Evolutionary conservation across 2,888 invertebrate species (phyloP), one percentile per base, ranked within the genome.

Genomic region (Coelopa pilipes): DNA sequence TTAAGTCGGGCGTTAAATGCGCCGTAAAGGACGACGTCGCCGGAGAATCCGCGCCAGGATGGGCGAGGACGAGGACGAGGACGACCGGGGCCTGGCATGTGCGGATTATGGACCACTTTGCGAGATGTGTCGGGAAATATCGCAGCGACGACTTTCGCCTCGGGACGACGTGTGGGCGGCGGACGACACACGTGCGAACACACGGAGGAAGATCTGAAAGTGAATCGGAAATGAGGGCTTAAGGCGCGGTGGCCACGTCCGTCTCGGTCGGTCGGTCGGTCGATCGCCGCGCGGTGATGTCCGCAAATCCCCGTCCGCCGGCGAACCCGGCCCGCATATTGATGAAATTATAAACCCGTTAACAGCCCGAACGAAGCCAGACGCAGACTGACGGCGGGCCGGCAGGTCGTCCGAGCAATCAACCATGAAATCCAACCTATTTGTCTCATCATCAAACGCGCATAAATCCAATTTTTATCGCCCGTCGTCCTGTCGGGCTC

Each of bases 391-490:
- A 60, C 13, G 62, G n/a, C 62, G 9, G 62, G 12, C n/a, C 62
- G 34, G 5, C 45, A 34, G 13, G 10, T 62, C 13, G 15, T 34
- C 24, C 62, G 77, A 74, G 70, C 75, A 79, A 77, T 77, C 76
- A 76, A 74, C 78, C 78, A 76, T 73, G 75, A 78, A 79, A 79
- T 80, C 78, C 76, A 76, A 73, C 75, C 75, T 78, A 80, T 79
- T 80, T 78, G 78, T 79, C 77, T 76, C 80, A 76, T 78, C 78
- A 78, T 80, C 78, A 80, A 78, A 78, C 74, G 75, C 74, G 78
- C 77, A 79, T 80, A 78, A 79, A 78, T 79, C 77, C 77, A 77
- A 77, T 80, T 78, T 72, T 75, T 79, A 69, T 73, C 57, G 67
- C 55, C 24, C 74, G 24, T 47, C n/a, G n/a, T n/a, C n/a, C n/a